These are phyloP conservation scores for Schizopygopsis malacanthus DNA, from an alignment of 2,797 vertebrate genomes.

Conservation along the genomic window DNA sequence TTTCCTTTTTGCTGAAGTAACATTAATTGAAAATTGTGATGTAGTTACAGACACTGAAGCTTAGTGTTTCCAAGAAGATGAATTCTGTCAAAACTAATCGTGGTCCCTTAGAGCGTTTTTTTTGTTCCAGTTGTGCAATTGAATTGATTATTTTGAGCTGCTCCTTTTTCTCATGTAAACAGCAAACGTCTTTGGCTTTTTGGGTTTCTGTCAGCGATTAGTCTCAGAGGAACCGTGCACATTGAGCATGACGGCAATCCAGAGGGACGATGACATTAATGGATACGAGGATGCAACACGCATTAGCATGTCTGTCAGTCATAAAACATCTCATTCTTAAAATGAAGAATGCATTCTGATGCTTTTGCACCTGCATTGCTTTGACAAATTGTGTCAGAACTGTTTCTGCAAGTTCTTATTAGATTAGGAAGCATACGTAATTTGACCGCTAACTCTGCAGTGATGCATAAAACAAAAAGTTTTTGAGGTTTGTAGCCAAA, in stretches of 20 bases:
- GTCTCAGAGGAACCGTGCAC: neutral
- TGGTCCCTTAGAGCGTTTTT: neutral
- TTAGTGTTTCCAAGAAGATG: neutral
- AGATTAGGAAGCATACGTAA: neutral
- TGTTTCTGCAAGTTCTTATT: neutral
- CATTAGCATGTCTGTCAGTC: slow-evolving; percentile 21
- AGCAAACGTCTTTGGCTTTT: slow-evolving; percentile 5
- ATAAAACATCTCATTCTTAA: slow-evolving; percentile 2
- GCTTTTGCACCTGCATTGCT: neutral
- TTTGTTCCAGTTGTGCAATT: slow-evolving; percentile 5
- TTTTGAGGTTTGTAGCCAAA: neutral
- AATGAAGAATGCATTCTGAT: neutral
- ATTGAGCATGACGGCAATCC: slow-evolving; percentile 27
- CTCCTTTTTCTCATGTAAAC: slow-evolving; percentile 12
- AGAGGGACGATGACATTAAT: slow-evolving; percentile 29
- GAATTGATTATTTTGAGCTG: slow-evolving; percentile 4
- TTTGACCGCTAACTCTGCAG: neutral
- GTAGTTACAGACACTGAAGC: neutral
- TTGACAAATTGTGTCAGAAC: neutral
- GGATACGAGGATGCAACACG: neutral
- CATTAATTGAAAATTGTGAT: neutral
- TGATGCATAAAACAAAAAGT: neutral
- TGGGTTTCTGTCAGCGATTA: slow-evolving; percentile 30
- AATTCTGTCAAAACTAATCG: slow-evolving; percentile 15
- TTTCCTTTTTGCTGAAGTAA: neutral